Percentiles rank a stretch among this genome's conserved stretches.
phyloP scores from a whole-genome alignment of 2,113 vertebrate species.

The Oenanthe melanoleuca region DNA sequence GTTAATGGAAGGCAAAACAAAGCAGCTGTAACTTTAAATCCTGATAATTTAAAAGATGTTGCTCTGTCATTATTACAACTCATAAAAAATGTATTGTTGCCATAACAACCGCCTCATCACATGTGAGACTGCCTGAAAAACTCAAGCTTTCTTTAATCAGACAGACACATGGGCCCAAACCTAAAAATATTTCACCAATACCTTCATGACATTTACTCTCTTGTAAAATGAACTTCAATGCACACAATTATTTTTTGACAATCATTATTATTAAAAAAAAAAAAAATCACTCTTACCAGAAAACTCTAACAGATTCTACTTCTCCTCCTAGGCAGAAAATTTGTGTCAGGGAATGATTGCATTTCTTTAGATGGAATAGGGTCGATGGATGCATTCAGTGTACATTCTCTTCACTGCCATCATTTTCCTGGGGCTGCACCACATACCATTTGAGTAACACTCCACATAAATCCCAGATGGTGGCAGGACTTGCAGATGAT shows the following conservation, averaged over 20 bases:
- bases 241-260: neutral
- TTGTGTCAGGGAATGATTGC: neutral
- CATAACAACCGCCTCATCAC: conserved; percentile 66
- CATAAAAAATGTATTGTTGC: conserved; percentile 76
- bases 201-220: neutral
- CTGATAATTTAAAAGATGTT: conserved; percentile 60
- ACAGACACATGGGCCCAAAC: neutral
- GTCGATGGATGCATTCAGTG: neutral
- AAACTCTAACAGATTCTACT: neutral
- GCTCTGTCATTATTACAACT: conserved; percentile 59
- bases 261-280: neutral
- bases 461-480: conserved; percentile 15
- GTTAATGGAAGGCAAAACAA: conserved; percentile 16
- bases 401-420: neutral
- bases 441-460: neutral
- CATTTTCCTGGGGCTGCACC: neutral
- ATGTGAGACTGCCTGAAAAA: conserved; percentile 41
- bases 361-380: neutral
- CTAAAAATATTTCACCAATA: neutral
- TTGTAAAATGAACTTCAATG: neutral
- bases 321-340: neutral
- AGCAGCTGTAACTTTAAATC: conserved; percentile 48
- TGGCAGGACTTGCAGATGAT: conserved; percentile 8
- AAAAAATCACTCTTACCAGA: neutral
- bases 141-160: conserved; percentile 24